Evolutionary conservation across 2,797 vertebrate species (phyloP), one percentile per base, ranked within the genome.

Genomic region (Anniella stebbinsi): DNA sequence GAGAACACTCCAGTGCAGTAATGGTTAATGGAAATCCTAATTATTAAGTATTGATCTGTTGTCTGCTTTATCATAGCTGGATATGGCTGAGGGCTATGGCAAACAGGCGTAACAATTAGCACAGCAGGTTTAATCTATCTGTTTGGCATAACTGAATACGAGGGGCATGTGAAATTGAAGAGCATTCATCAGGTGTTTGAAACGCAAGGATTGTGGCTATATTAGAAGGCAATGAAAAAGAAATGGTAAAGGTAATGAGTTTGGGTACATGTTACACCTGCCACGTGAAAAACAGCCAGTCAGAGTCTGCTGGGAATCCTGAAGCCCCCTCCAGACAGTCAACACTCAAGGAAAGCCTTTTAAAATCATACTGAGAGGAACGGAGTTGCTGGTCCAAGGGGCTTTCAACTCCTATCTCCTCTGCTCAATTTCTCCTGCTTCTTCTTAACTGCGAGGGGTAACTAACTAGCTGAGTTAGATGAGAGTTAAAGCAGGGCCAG

Each of bases 31-130:
- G 82, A 85, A 89, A 89, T 89, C 82, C 82, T 84, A 84, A 89
- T 89, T 84, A 89, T 69, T 85, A 89, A 84, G n/a, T 84, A 89
- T 89, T 85, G 88, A 89, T 89, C 73, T 70, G 41, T 89, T 89
- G 82, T 57, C 82, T 84, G 82, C 45, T 54, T 85, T 69, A 76
- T 67, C 21, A n/a, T 51, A 84, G 60, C 76, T 38, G 83, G 28
- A 18, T 18, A 69, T 38, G 41, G 88, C 88, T 83, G 38, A 84
- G 21, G 48, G 54, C n/a, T 77, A 25, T 51, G 36, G 30, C 25
- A 57, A 89, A 66, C 45, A 54, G 72, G 54, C 36, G 83, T 89
- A 85, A 70, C 81, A 77, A 85, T 89, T 84, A 85, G 73, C 88
- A 38, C 63, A 57, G 57, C 60, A 84, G 75, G 30, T 87, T 87